Evolutionary conservation across 2,797 vertebrate species (phyloP), one percentile per base, ranked within the genome.

Genomic region (Staurois parvus): DNA sequence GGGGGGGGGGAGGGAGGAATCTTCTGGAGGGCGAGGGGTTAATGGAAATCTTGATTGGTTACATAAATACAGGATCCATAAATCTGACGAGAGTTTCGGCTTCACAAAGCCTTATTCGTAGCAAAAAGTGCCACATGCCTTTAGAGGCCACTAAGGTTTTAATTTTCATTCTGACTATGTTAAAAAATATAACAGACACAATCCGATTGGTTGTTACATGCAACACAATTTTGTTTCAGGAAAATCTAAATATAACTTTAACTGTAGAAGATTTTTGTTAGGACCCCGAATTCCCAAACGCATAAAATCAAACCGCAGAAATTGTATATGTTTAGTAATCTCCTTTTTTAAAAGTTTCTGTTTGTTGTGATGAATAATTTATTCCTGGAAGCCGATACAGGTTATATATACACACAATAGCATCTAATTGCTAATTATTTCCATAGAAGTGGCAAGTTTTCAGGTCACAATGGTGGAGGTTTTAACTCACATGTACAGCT

Each of bases 371-470:
- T 59, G 52, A 59, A 59, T 59, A 59, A 59, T 59, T 21, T 59
- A 21, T 59, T 59, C 52, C 52, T 59, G 52, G 52, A 59, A 59
- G 15, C 19, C 52, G 21, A 56, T 7, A 59, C 19, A 29, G 64
- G 10, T 26, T 66, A 66, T 66, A 66, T 66, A 66, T 66, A 28
- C n/a, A 66, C 64, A 66, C 64, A 66, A 66, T 66, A 29, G 12
- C 64, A 66, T 29, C 64, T 66, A 66, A 66, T 66, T 66, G 64
- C 64, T 66, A 26, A 29, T 66, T 66, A 66, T 66, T 66, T 66
- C 64, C 28, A 66, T 29, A 66, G 64, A 26, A 66, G 64, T 59
- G 64, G 64, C 64, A 26, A 26, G n/a, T 66, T 66, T 28, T 5
- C 10, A 66, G 64, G 64, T 66, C 64, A 29, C 62, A 66, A 29